Evolutionary conservation across 1,140 invertebrate species (phyloP), one percentile per base, ranked within the genome.

Genomic region (Drosophila kurseongensis): DNA sequence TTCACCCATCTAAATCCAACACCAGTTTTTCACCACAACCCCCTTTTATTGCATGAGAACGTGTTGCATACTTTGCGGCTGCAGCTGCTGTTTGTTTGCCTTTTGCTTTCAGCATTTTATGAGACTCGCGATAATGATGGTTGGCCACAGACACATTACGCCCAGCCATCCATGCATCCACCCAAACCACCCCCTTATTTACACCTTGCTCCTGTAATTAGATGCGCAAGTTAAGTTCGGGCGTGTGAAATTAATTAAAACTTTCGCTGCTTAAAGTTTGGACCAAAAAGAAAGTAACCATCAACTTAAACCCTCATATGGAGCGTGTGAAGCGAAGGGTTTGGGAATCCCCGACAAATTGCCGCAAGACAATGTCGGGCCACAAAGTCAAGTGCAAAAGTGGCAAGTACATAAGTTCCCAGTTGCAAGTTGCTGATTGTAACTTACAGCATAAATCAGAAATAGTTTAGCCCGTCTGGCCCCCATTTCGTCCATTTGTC

Each of bases 241-340:
- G 75, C 51, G 83, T 77, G 83, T 66, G 76, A 88, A 89, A 89
- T 89, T 88, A 89, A 88, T 89, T 88, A 86, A 88, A 88, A 88
- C 79, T 88, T 88, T 83, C 73, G 63, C 72, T 78, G 66, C 52
- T 78, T 78, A 60, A 86, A 88, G 75, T 86, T 82, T 61, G 18
- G 1, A 9, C 51, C 13, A 13, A 45, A 57, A 63, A 75, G 44
- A 52, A 65, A 51, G 29, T 55, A 56, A 77, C 56, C 10, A 36
- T 35, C 4, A 85, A 80, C 58, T 62, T 86, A 23, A 51, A 40
- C 36, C 29, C 71, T 57, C 69, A 78, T 67, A 80, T 78, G 45
- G 47, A 57, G 63, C 68, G 56, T 76, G 76, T 60, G 78, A 75
- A 45, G 27, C 29, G 8, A 29, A 29, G 35, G 54, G 51, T 10